Evolutionary conservation across 1,140 invertebrate species (phyloP).

Genomic region (Laodelphax striatellus): DNA sequence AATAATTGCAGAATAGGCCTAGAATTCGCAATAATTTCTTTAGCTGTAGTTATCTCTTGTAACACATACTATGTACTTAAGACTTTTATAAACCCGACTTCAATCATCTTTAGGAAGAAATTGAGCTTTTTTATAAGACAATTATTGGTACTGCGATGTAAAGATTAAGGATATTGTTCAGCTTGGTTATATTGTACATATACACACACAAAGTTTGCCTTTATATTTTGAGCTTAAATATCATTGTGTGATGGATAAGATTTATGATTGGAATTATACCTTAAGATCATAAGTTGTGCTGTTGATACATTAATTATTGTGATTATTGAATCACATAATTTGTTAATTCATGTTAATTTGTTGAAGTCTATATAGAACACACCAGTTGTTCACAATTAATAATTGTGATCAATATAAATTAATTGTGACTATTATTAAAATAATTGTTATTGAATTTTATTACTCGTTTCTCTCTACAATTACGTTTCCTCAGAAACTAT

Average conservation of each 20-base stretch:
- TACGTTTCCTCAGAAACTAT: no score
- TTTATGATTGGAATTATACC: no score
- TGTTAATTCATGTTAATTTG: no score
- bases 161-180: neutral
- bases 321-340: no score
- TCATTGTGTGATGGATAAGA: neutral
- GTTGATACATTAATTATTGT: no score
- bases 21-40: neutral
- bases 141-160: neutral
- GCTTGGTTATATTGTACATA: neutral
- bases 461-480: no score
- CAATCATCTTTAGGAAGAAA: neutral
- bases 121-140: conserved; percentile 5
- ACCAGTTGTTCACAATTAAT: no score
- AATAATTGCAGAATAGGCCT: neutral
- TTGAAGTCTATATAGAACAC: no score
- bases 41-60: neutral
- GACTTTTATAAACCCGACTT: neutral
- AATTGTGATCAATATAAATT: no score
- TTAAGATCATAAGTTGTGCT: no score
- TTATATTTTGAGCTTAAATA: conserved; percentile 15
- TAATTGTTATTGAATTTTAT: no score
- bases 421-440: no score
- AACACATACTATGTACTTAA: neutral
- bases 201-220: conserved; percentile 12